Evolutionary conservation across 1,140 invertebrate genomes (phyloP).

Genomic region (Zophobas morio): DNA sequence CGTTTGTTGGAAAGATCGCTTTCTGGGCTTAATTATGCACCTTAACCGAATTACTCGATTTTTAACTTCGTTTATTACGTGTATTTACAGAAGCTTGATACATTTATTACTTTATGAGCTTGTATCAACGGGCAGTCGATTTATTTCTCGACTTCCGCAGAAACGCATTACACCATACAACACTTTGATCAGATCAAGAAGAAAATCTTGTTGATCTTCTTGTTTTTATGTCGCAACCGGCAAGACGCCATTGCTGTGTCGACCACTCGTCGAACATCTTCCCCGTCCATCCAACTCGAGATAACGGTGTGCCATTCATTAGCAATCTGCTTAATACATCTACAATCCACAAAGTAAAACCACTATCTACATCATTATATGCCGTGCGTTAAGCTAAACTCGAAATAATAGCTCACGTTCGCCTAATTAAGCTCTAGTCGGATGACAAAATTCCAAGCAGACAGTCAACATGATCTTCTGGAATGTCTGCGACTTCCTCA

Average conservation of each 20-base stretch:
- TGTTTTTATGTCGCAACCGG: constrained; percentile 15
- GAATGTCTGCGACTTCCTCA: too few species aligned
- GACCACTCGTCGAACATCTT: constrained; percentile 10
- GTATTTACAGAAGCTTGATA: background rate
- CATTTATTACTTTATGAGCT: constrained; percentile 11
- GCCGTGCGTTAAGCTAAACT: background rate
- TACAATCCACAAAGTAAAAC: constrained; percentile 8
- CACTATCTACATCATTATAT: constrained; percentile 28
- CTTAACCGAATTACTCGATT: constrained; percentile 26
- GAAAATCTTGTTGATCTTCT: constrained; percentile 2
- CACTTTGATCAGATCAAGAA: constrained; percentile 4
- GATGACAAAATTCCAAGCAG: background rate
- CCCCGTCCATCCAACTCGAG: background rate
- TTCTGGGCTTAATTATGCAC: constrained; percentile 15
- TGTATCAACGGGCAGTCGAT: background rate
- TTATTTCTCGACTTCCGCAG: constrained; percentile 11
- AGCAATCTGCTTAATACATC: constrained; percentile 10
- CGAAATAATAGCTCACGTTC: constrained; percentile 34
- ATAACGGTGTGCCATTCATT: constrained; percentile 37
- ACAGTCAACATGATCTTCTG: too few species aligned
- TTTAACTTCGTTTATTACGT: constrained; percentile 7
- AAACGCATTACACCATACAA: background rate
- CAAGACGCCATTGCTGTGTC: background rate
- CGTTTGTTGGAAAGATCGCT: constrained; percentile 26
- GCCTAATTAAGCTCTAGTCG: constrained; percentile 8